Evolutionary conservation across 92 coral and sea anemone genomes (phyloP), one percentile per base, ranked within the genome.

Genomic region (Epizoanthus rinbou): DNA sequence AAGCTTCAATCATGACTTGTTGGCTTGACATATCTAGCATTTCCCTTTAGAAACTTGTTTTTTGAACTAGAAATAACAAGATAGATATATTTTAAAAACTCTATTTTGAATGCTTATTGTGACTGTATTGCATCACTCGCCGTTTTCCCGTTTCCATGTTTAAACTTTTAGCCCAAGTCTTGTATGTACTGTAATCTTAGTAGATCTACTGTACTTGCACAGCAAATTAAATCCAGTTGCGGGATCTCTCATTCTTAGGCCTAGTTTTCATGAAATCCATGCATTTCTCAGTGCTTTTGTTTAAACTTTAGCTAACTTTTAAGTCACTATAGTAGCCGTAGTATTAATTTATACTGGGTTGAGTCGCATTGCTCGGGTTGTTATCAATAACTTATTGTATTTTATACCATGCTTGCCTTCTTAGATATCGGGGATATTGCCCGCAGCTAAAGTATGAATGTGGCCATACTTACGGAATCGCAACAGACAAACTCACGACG

Each of bases 381-480:
- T 37, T 37, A 37, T 37, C 39, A 18, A n/a, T 33, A 24, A 9
- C 56, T 18, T 17, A 3, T 3, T 64, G 53, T 56, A 37, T 69
- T 3, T 17, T 33, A 22, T 65, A 14, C 31, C 11, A 8, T 47
- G 35, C 18, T 16, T 85, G 82, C 25, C 33, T 64, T 76, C 15
- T 47, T 83, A 96, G 99, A 54, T 97, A 97, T 80, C 93, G 97
- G 8, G 99, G 99, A 8, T 97, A 90, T 68, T 97, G 99, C 33
- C 99, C 99, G 5, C 96, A 94, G 70, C 60, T 97, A 62, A 94
- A 91, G 45, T 94, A 91, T 73, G 95, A 94, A 73, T 97, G 97
- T 74, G 98, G 99, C 8, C 99, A 94, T 58, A 97, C 99, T 2
- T 94, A 97, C 65, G 99, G 99, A 16, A 94, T 94, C 52, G 98